Conservation (phyloP, 2,797 vertebrate species). For the Gallirallus australis region DNA sequence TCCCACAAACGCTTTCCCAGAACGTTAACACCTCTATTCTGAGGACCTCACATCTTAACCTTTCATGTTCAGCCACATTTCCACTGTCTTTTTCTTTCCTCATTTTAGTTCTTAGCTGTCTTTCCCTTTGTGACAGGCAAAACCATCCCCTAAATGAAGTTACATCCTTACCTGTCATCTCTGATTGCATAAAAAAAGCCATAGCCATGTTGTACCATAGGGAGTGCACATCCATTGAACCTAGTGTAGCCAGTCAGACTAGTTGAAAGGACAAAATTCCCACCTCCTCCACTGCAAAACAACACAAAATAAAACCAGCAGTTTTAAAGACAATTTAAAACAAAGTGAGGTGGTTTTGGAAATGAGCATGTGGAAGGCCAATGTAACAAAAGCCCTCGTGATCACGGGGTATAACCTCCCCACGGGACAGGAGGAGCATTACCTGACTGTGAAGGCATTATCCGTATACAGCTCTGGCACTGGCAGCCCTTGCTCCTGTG, state of each 20-base stretch:
- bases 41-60: neutral
- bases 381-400: neutral
- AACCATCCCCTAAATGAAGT: neutral
- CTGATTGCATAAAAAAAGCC: constrained; percentile 96
- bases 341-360: neutral
- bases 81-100: neutral
- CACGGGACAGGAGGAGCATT: neutral
- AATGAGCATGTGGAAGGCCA: neutral
- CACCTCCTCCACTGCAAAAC: constrained; percentile 90
- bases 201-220: constrained; percentile 93
- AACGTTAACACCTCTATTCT: neutral
- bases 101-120: neutral
- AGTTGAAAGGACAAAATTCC: constrained; percentile 93
- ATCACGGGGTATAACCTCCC: neutral
- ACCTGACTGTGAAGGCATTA: constrained; percentile 91
- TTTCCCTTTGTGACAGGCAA: neutral
- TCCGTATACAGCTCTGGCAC: constrained; percentile 90
- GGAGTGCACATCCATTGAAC: constrained; percentile 83
- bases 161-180: constrained; percentile 87
- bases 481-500: constrained; percentile 88
- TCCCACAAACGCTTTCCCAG: neutral
- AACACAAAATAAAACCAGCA: constrained; percentile 44
- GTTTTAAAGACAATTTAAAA: neutral
- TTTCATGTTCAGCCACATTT: neutral
- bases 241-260: constrained; percentile 93